phyloP scores from a whole-genome alignment of 2,113 vertebrate species.

The Phodopus roborovskii region DNA sequence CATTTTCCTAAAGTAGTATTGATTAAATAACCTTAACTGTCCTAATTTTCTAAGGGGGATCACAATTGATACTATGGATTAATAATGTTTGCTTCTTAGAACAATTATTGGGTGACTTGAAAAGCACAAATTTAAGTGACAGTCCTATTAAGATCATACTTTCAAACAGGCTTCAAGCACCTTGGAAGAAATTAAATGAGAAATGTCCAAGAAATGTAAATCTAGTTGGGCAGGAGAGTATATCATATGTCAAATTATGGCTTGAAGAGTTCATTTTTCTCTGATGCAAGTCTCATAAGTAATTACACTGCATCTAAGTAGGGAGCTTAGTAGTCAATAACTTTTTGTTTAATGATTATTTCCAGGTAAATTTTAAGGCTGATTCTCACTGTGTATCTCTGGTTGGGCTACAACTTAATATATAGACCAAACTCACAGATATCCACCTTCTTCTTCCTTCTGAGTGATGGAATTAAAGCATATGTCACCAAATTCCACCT shows the following conservation, averaged over 20 bases:
- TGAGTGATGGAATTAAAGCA: background rate
- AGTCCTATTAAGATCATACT: slow-evolving; percentile 2
- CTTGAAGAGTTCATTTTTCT: slow-evolving; percentile 24
- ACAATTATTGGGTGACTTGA: slow-evolving; percentile 26
- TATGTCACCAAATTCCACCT: background rate
- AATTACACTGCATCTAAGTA: background rate
- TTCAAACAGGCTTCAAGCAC: background rate
- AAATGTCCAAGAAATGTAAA: slow-evolving; percentile 37
- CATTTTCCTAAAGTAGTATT: slow-evolving; percentile 26
- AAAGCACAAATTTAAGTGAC: slow-evolving; percentile 10
- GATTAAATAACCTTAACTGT: background rate
- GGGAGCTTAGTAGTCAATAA: background rate
- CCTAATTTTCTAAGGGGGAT: background rate
- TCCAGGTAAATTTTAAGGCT: background rate
- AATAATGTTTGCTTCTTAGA: slow-evolving; percentile 31
- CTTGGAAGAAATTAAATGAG: slow-evolving; percentile 6
- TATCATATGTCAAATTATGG: background rate
- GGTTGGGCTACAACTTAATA: background rate
- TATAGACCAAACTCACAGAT: background rate
- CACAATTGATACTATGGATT: background rate
- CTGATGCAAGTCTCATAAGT: background rate
- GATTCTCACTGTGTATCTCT: background rate
- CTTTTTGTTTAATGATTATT: slow-evolving; percentile 1
- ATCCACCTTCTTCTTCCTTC: background rate
- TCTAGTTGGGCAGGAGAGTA: background rate